Conservation (phyloP, 1,140 invertebrate genomes). For the Tetramorium alpestre region DNA sequence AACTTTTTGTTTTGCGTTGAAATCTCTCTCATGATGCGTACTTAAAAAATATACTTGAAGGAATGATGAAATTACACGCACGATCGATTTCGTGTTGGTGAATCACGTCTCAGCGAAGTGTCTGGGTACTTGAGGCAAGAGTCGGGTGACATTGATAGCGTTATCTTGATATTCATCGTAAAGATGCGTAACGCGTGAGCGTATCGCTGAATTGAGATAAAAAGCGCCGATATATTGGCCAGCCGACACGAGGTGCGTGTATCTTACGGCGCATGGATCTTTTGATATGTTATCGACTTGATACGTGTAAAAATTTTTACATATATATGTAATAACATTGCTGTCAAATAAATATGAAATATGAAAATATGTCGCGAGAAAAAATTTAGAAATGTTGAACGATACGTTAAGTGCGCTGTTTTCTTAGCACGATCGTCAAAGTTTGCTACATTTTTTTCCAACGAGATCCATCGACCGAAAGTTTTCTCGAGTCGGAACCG, state of each 20-base stretch:
- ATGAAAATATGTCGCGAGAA: neutral
- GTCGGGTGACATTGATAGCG: conserved; percentile 51
- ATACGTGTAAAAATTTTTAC: neutral
- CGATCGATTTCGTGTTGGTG: conserved; percentile 39
- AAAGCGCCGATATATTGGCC: conserved; percentile 46
- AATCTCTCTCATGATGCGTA: neutral
- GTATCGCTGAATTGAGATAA: conserved; percentile 70
- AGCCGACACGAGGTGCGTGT: conserved; percentile 42
- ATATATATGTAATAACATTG: neutral
- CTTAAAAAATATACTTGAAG: neutral
- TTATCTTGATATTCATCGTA: conserved; percentile 66
- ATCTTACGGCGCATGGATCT: neutral
- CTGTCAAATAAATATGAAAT: neutral
- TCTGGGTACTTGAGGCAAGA: conserved; percentile 10
- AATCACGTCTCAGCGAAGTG: conserved; percentile 30
- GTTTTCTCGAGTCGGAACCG: neutral
- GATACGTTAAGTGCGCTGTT: neutral
- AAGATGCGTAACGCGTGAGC: conserved; percentile 68
- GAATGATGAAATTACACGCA: conserved; percentile 30
- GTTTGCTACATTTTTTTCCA: neutral
- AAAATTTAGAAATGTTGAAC: neutral
- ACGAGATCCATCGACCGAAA: neutral
- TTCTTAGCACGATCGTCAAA: neutral
- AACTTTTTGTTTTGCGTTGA: neutral
- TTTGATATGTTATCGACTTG: conserved; percentile 42